These are phyloP conservation scores for Hestina assimilis DNA, from an alignment of 1,140 invertebrate species.

Conservation along the genomic window DNA sequence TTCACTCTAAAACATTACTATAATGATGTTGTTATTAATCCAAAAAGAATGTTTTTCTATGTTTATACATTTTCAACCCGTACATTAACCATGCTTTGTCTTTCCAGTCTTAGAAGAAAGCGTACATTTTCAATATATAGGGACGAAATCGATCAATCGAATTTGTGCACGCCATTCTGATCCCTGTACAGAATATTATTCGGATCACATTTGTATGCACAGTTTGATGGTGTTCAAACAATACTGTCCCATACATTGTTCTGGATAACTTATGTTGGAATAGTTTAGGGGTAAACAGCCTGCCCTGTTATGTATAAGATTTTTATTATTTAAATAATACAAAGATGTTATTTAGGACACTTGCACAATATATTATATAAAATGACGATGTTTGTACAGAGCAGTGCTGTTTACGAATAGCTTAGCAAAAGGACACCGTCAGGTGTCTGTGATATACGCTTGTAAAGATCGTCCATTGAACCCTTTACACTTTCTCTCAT, in stretches of 20 bases:
- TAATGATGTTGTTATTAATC: too few species aligned
- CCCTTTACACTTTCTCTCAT: slow-evolving; percentile 38
- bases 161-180: slow-evolving; percentile 29
- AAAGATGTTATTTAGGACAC: too few species aligned
- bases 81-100: not conserved
- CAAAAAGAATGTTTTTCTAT: too few species aligned
- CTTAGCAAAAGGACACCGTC: slow-evolving; percentile 59
- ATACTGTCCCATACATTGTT: slow-evolving; percentile 56
- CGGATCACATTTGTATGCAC: slow-evolving; percentile 24
- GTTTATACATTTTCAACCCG: not conserved
- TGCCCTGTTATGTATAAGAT: slow-evolving; percentile 31
- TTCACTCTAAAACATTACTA: too few species aligned
- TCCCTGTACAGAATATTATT: slow-evolving; percentile 21
- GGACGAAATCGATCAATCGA: slow-evolving; percentile 15
- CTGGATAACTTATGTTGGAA: slow-evolving; percentile 76
- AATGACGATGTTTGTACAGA: slow-evolving; percentile 13
- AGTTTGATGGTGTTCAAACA: slow-evolving; percentile 17
- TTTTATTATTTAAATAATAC: slow-evolving; percentile 11
- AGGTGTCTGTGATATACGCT: slow-evolving; percentile 74
- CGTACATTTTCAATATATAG: slow-evolving; percentile 2
- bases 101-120: not conserved
- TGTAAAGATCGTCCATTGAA: slow-evolving; percentile 73
- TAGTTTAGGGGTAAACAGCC: slow-evolving; percentile 57
- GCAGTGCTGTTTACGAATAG: slow-evolving; percentile 47
- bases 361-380: too few species aligned